phyloP scores from a whole-genome alignment of 2,113 vertebrate genomes.

The Falcunculus frontatus region DNA sequence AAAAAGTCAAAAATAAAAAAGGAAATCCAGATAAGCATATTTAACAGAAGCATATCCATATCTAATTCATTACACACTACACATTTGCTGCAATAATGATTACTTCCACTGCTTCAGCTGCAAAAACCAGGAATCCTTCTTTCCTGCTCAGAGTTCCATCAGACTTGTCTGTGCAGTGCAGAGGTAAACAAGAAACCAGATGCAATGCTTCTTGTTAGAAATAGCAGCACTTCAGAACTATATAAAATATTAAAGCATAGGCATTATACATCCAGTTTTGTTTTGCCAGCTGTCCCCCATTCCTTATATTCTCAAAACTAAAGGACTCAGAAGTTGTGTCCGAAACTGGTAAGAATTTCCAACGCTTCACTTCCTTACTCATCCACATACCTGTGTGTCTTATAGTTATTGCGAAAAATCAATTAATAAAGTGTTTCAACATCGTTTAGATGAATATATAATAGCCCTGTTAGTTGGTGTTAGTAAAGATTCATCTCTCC shows the following conservation, averaged over 20 bases:
- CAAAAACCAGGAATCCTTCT: not conserved
- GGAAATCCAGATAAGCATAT: not conserved
- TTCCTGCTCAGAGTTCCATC: not conserved
- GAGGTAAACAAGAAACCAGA: not conserved
- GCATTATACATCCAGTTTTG: not conserved
- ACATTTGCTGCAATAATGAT: not conserved
- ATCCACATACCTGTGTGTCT: not conserved
- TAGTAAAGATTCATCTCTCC: not conserved
- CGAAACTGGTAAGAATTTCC: not conserved
- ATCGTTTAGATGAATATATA: not conserved
- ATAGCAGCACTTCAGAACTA: not conserved
- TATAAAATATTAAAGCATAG: not conserved
- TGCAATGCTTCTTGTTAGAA: not conserved
- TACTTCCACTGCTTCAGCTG: not conserved
- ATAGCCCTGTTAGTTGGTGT: not conserved
- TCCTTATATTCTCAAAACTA: not conserved
- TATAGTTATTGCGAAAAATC: not conserved
- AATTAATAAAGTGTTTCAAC: not conserved
- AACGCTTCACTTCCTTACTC: not conserved
- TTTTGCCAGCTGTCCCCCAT: not conserved
- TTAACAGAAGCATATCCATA: not conserved
- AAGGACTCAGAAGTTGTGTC: not conserved
- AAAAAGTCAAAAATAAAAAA: not conserved
- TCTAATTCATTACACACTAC: not conserved
- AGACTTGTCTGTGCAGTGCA: not conserved